Base-by-base conservation (phyloP, 2,888 invertebrate genomes). In the Aethes cnicana region DNA sequence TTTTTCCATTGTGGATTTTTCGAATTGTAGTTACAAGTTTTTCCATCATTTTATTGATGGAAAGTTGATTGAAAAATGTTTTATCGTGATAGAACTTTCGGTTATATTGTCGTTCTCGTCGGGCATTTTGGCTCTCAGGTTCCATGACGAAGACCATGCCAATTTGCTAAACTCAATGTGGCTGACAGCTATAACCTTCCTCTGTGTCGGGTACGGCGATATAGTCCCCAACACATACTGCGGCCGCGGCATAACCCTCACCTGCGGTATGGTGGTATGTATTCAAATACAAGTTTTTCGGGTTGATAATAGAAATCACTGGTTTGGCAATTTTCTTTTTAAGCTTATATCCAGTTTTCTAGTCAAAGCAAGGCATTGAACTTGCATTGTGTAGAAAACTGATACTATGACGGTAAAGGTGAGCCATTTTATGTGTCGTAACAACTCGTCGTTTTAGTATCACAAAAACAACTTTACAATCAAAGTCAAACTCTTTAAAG, bases 161-260 rank as follows among this genome's bases (percentile, higher is more conserved):
- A 98, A 98, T 93, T 95, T 98, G 86, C 94, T 97, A 90, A 99
- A 99, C 92, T 97, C 99, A 84, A 98, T 99, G 97, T 99, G 99
- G 99, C 95, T 99, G 91, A 98, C 99, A 82, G 98, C 99, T 89
- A 99, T 99, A 88, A 99, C 99, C 75, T 99, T 99, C 93, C 95
- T 99, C 82, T 98, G 98, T 92, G 98, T 99, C 77, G 99, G 99
- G 84, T 99, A 99, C 91, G 99, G 99, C 72, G 99, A 98, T 92
- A 98, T 98, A 81, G 99, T 99, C 79, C 99, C 99, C 83, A 99
- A 99, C 92, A 99, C 99, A 65, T 99, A 99, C 92, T 99, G 99
- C 92, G 99, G 99, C 79, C 93, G 99, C 83, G 98, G 97, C 79
- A 98, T 99, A 84, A 98, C 99, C 76, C 97, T 99, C 85, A 96